phyloP scores from a whole-genome alignment of 2,113 vertebrate species.

The Mustelus asterias region DNA sequence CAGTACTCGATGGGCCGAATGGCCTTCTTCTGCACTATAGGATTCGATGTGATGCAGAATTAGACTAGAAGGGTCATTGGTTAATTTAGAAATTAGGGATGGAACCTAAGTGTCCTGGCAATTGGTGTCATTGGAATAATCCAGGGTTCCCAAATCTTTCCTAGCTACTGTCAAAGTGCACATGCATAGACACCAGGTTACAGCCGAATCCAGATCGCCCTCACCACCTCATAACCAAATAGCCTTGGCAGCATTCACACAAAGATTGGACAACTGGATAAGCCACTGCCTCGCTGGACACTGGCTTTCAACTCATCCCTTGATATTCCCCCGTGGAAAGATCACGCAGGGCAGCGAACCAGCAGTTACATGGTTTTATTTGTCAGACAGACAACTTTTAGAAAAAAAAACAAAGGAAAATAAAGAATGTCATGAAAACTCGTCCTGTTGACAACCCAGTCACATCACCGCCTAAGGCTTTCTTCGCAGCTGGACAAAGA shows the following conservation, averaged over 20 bases:
- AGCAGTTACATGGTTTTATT: constrained; percentile 24
- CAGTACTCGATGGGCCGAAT: no score
- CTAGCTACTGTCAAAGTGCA: not conserved
- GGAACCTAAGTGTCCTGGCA: not conserved
- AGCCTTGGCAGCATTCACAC: not conserved
- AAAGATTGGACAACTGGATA: not conserved
- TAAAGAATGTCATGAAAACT: constrained; percentile 49
- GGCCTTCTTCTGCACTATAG: no score
- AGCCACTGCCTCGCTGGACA: not conserved
- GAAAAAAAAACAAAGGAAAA: constrained; percentile 38
- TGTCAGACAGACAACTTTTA: constrained; percentile 16
- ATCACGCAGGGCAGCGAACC: not conserved
- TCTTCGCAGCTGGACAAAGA: constrained; percentile 22
- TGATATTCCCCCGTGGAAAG: not conserved
- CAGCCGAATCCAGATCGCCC: not conserved
- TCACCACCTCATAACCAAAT: not conserved
- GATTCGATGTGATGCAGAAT: no score
- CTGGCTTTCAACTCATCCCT: not conserved
- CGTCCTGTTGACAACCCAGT: constrained; percentile 45
- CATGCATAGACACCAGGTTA: not conserved
- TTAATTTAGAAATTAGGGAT: no score
- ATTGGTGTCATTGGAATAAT: not conserved
- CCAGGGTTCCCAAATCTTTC: not conserved
- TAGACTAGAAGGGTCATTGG: not conserved
- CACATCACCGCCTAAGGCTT: constrained; percentile 36